Evolutionary conservation across 2,888 invertebrate genomes (phyloP).

Genomic region (Lycia hirtaria): DNA sequence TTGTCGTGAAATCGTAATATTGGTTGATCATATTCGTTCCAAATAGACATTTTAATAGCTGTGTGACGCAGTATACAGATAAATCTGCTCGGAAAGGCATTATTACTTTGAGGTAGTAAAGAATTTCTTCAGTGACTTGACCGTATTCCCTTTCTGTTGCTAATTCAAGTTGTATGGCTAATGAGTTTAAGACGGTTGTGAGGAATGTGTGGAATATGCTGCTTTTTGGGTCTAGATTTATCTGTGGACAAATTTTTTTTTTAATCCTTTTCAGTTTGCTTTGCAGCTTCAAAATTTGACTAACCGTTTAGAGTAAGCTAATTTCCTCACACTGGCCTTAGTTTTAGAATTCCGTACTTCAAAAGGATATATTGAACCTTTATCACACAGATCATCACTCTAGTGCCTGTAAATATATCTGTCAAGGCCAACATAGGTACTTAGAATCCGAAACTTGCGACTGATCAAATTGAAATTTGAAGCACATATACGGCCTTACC

Average conservation of each 20-base stretch:
- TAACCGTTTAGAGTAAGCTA: too few relatives aligned
- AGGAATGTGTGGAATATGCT: constrained; percentile 90
- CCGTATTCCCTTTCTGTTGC: constrained; percentile 89
- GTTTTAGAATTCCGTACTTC: too few relatives aligned
- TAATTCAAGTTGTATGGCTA: constrained; percentile 90
- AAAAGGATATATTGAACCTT: too few relatives aligned
- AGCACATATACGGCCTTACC: too few relatives aligned
- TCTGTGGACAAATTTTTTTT: constrained; percentile 74
- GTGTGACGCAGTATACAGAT: constrained; percentile 91
- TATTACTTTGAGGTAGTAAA: constrained; percentile 90
- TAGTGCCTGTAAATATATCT: too few relatives aligned
- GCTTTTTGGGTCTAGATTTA: constrained; percentile 90
- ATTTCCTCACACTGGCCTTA: too few relatives aligned
- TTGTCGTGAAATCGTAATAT: constrained; percentile 70
- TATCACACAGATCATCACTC: too few relatives aligned
- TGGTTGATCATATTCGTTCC: constrained; percentile 88
- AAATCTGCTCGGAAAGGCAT: constrained; percentile 89
- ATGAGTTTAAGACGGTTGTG: constrained; percentile 86
- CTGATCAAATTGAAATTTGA: too few relatives aligned
- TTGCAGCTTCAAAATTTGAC: too few relatives aligned
- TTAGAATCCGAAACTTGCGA: too few relatives aligned
- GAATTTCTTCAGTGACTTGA: constrained; percentile 91
- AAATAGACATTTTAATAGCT: constrained; percentile 91
- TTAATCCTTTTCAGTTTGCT: too few relatives aligned
- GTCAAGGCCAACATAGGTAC: too few relatives aligned